Evolutionary conservation across 2,888 invertebrate species (phyloP).

Genomic region (Tortricodes alternella): DNA sequence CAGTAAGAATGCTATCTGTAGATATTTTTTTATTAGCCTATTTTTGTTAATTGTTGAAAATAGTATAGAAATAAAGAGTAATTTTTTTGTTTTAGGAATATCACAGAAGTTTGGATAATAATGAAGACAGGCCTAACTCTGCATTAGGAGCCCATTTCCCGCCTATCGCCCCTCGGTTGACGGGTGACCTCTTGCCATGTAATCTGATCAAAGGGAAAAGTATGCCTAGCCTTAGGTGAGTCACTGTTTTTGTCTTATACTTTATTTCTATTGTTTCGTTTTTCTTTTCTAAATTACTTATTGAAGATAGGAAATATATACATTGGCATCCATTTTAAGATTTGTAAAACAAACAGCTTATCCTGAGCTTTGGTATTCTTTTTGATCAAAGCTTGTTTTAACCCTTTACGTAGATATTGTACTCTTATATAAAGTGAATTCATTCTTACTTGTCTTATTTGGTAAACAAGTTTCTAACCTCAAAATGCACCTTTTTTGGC

Average conservation of each 20-base stretch:
- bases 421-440: too few species aligned
- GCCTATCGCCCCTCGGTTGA: conserved; percentile 77
- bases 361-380: conserved; percentile 12
- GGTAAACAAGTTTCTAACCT: too few species aligned
- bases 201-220: conserved; percentile 97
- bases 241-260: too few species aligned
- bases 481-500: too few species aligned
- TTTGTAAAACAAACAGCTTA: conserved; percentile 1
- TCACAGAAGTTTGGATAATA: conserved; percentile 91
- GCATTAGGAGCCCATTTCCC: conserved; percentile 86
- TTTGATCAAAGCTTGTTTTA: conserved; percentile 21
- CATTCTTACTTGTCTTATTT: too few species aligned
- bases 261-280: background rate
- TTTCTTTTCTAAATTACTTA: background rate
- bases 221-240: conserved; percentile 97
- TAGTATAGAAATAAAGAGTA: conserved; percentile 7
- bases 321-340: background rate
- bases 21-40: conserved; percentile 51
- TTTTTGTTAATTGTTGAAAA: conserved; percentile 26
- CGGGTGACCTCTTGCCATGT: conserved; percentile 76
- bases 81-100: conserved; percentile 85
- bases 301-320: background rate
- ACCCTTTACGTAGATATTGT: conserved; percentile 11
- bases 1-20: conserved; percentile 85
- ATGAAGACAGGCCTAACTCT: conserved; percentile 88